These are phyloP conservation scores for Tipula unca DNA, from an alignment of 2,888 invertebrate genomes.

Conservation along the genomic window DNA sequence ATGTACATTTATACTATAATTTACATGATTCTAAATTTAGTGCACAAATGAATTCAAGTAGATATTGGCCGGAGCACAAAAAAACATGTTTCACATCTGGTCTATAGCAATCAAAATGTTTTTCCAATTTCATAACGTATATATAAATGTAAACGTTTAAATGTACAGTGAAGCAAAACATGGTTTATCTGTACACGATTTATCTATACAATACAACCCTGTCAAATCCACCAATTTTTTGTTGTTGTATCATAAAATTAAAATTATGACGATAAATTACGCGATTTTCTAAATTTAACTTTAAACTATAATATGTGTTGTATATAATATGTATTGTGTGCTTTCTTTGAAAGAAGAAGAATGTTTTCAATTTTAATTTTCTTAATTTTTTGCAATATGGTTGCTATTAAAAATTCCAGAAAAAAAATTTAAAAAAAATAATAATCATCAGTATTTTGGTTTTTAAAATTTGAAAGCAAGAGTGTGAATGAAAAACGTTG, in stretches of 20 bases:
- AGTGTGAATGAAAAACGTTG: not conserved
- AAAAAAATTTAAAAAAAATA: not conserved
- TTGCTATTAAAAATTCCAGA: not conserved
- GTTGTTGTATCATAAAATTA: not conserved
- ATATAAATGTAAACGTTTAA: not conserved
- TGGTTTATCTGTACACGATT: not conserved
- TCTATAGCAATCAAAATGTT: not conserved
- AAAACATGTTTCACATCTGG: not conserved
- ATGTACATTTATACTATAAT: not conserved
- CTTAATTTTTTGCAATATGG: not conserved
- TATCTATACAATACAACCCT: not conserved
- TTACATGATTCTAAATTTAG: not conserved
- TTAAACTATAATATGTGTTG: not conserved
- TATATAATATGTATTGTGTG: not conserved
- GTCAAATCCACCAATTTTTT: not conserved
- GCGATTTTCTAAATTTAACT: not conserved
- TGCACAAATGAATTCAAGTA: slow-evolving; percentile 1
- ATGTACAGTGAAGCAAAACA: not conserved
- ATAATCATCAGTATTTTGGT: not conserved
- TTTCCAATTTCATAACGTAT: not conserved
- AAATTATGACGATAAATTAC: slow-evolving; percentile 14
- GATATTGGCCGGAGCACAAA: slow-evolving; percentile 3
- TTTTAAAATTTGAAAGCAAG: not conserved
- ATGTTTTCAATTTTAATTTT: not conserved
- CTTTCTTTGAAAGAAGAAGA: not conserved